Evolutionary conservation across 2,888 invertebrate species (phyloP).

Genomic region (Nycteola revayana): DNA sequence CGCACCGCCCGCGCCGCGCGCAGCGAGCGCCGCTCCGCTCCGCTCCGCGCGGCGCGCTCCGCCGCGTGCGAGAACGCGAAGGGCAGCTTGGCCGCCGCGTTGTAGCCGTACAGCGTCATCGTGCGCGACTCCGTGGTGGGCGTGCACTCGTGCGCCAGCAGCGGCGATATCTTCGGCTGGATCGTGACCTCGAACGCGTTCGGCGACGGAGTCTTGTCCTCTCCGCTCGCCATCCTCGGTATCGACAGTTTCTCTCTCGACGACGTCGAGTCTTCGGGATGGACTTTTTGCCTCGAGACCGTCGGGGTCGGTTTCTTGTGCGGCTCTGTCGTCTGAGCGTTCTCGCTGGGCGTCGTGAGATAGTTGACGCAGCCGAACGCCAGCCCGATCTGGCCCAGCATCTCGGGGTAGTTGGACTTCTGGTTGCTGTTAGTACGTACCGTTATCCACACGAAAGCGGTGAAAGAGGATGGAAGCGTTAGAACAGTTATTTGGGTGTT

Average conservation of each 20-base stretch:
- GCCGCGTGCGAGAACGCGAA: conserved; percentile 73
- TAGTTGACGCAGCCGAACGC: conserved; percentile 80
- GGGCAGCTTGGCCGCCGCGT: conserved; percentile 74
- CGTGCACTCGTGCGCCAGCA: conserved; percentile 61
- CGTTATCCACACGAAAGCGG: conserved; percentile 51
- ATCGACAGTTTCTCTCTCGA: conserved; percentile 57
- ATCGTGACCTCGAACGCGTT: conserved; percentile 49
- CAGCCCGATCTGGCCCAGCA: conserved; percentile 78
- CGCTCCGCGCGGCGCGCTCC: conserved; percentile 38
- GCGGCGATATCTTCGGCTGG: conserved; percentile 74
- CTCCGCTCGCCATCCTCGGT: conserved; percentile 59
- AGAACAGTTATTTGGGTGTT: conserved; percentile 23
- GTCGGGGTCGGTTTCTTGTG: conserved; percentile 38
- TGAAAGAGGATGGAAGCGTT: conserved; percentile 43
- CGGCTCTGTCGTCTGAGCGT: conserved; percentile 16
- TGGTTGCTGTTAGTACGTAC: conserved; percentile 69
- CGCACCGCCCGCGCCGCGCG: conserved; percentile 48
- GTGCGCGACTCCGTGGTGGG: conserved; percentile 66
- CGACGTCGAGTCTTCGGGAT: conserved; percentile 66
- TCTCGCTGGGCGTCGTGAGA: conserved; percentile 60
- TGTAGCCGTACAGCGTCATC: conserved; percentile 78
- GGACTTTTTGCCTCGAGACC: conserved; percentile 63
- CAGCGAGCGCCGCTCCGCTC: conserved; percentile 51
- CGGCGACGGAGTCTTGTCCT: conserved; percentile 66
- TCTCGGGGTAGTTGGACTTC: conserved; percentile 78